phyloP scores from a whole-genome alignment of 2,797 vertebrate species.

The Hafferia zeledoni region DNA sequence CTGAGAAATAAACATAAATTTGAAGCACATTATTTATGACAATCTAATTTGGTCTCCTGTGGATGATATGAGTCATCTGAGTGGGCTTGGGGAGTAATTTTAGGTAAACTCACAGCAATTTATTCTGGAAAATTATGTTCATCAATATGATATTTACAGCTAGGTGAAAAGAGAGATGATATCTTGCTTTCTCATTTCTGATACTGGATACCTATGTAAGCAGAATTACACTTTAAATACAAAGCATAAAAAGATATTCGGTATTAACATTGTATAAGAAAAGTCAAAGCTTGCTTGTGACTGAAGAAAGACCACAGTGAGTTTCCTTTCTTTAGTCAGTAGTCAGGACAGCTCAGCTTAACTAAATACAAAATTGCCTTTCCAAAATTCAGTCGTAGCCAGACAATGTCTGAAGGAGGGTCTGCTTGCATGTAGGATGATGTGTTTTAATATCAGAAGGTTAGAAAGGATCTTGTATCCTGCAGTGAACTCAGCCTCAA shows the following conservation, averaged over 20 bases:
- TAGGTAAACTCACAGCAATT: slow-evolving; percentile 36
- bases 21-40: slow-evolving; percentile 43
- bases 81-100: slow-evolving; percentile 44
- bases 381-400: not conserved
- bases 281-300: not conserved
- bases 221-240: not conserved
- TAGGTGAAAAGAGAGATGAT: not conserved
- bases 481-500: fast-evolving
- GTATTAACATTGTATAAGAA: not conserved
- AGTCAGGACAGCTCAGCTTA: not conserved
- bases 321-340: not conserved
- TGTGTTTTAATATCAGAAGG: not conserved
- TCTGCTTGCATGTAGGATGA: not conserved
- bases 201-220: not conserved
- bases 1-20: slow-evolving; percentile 43
- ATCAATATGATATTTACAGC: not conserved
- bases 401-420: not conserved
- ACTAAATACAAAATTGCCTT: slow-evolving; percentile 31
- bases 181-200: not conserved
- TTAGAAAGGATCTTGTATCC: not conserved
- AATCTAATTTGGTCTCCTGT: slow-evolving; percentile 52
- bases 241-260: not conserved
- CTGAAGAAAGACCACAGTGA: not conserved
- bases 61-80: slow-evolving; percentile 59
- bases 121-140: slow-evolving; percentile 4